These are phyloP conservation scores for Gasteruption jaculator DNA, from an alignment of 2,888 invertebrate genomes.

Conservation along the genomic window DNA sequence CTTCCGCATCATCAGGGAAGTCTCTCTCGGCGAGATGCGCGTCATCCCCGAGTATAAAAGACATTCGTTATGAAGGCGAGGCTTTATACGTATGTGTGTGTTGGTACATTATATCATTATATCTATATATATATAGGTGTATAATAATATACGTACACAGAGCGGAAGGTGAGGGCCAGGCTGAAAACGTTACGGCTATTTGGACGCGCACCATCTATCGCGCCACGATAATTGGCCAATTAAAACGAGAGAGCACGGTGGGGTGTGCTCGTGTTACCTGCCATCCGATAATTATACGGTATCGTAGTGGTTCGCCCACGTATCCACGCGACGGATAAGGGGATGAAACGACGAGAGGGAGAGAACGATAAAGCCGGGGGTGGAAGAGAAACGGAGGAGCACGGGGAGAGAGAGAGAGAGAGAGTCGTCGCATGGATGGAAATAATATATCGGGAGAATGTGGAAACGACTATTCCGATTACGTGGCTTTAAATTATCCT, in stretches of 20 bases:
- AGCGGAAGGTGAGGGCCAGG: slow-evolving; percentile 44
- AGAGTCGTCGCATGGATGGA: not conserved
- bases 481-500: slow-evolving; percentile 38
- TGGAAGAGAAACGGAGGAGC: slow-evolving; percentile 3
- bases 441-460: slow-evolving; percentile 19
- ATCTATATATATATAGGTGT: too few relatives aligned
- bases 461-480: slow-evolving; percentile 47
- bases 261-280: slow-evolving; percentile 43
- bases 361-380: slow-evolving; percentile 7
- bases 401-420: slow-evolving; percentile 13
- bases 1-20: too few relatives aligned
- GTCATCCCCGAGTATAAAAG: too few relatives aligned
- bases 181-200: slow-evolving; percentile 49
- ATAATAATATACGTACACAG: too few relatives aligned
- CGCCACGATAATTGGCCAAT: slow-evolving; percentile 52
- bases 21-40: too few relatives aligned
- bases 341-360: slow-evolving; percentile 7
- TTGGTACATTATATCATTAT: too few relatives aligned
- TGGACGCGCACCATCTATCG: slow-evolving; percentile 45
- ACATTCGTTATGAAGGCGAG: too few relatives aligned
- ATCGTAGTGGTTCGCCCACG: slow-evolving; percentile 42
- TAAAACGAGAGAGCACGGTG: slow-evolving; percentile 43
- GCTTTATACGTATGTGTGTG: too few relatives aligned
- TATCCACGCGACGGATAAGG: slow-evolving; percentile 32
- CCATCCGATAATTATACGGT: slow-evolving; percentile 46